Evolutionary conservation across 2,113 vertebrate species (phyloP), one percentile per base, ranked within the genome.

Genomic region (Scopus umbretta): DNA sequence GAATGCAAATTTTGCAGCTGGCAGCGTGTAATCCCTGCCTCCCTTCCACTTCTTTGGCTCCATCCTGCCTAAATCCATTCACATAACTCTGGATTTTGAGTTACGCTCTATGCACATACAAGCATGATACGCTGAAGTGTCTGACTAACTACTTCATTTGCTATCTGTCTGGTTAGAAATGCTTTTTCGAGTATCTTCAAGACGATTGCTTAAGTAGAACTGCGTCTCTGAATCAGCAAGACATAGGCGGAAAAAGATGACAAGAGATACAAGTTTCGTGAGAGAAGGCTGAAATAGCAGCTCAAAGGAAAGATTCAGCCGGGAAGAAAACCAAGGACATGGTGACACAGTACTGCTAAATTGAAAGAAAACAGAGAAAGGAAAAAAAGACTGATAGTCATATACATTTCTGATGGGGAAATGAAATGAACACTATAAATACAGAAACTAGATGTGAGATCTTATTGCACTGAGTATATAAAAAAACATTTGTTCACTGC

Each of bases 41-140:
- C 76, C 80, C 80, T 92, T 72, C 61, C 67, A 83, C 36, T 91
- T 83, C 74, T 74, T 82, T 72, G 49, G 80, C 81, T 85, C 85
- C 81, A 80, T 92, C 66, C 66, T 90, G 55, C 84, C 71, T 65
- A 85, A 94, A 92, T 92, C 87, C 45, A 81, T 85, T 68, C 93
- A 62, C 91, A n/a, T 87, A 92, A 79, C 95, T 94, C 80, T 68
- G 66, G 74, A 94, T 82, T 94, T 91, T 86, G 87, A 90, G 85
- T 88, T 95, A 94, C 16, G 6, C 49, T 85, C 73, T 13, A 32
- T 75, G 71, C 94, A 73, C 80, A 86, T 95, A 89, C 56, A 87
- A 93, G 83, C 95, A 96, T 43, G 95, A 93, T 26, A 74, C 3
- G 22, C 72, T 81, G 27, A 84, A 95, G 50, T 27, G 49, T 38